Base-by-base conservation (phyloP, 2,797 vertebrate species). In the Gymnothorax reevesii region DNA sequence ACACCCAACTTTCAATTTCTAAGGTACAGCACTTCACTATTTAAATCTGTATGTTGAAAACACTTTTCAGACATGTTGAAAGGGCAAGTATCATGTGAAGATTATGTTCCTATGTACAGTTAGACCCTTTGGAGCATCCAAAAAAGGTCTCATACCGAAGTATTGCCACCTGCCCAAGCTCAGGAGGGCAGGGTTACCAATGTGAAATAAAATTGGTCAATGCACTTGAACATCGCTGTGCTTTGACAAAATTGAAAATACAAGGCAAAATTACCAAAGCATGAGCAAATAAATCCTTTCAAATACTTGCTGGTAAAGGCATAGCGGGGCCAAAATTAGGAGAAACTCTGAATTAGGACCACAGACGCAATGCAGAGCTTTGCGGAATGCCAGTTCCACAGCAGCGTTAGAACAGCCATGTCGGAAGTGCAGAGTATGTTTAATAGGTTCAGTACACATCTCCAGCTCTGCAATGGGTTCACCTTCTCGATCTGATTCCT, bases 231-330 rank as follows among this genome's bases (percentile, higher is more conserved):
- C 25, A 57, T 66, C 90, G 91, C 75, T 90, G 83, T 77, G 92
- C 92, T 93, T 94, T 91, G 90, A 95, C 92, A 92, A 92, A 90
- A 87, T 90, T 93, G 91, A 89, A 91, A 91, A 92, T 91, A 93
- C 87, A 95, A 95, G 94, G 94, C 94, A 94, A 94, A 93, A 91
- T 91, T 93, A 94, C 92, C 93, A 95, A 95, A 96, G 95, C 94
- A 95, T 94, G 91, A 93, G 85, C 88, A 89, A 93, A 94, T 90
- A 92, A 89, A 90, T 93, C 92, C 91, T 86, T 83, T 93, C 90
- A 93, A 42, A 92, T 94, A 94, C 90, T 93, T 96, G 96, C 96
- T 97, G 96, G 95, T 97, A 96, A 94, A 95, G 93, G 94, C 91
- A 94, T 95, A 95, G 95, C 95, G 89, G 90, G 93, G 95, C 95